phyloP scores from a whole-genome alignment of 2,113 vertebrate genomes.

The Eublepharis macularius region DNA sequence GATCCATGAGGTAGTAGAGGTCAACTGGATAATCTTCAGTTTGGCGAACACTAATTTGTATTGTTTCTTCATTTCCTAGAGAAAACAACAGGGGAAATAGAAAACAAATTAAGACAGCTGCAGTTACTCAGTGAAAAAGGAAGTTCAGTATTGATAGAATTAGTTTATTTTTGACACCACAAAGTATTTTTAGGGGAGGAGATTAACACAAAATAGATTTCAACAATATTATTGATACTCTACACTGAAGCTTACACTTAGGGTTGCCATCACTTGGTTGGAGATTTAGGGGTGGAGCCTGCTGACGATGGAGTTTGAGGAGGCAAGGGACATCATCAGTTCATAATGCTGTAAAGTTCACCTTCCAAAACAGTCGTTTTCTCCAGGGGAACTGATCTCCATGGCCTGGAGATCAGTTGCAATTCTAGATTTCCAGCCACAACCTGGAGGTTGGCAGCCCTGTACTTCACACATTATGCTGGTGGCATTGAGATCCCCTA shows the following conservation, averaged over 20 bases:
- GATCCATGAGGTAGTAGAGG: conserved; percentile 98
- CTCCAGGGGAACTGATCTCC: too few species aligned
- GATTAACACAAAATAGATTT: background rate
- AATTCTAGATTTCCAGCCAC: too few species aligned
- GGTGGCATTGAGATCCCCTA: background rate
- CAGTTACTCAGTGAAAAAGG: background rate
- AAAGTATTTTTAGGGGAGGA: too few species aligned
- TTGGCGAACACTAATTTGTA: conserved; percentile 90
- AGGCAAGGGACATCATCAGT: too few species aligned
- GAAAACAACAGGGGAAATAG: conserved; percentile 26
- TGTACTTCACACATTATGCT: background rate
- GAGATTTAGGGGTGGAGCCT: too few species aligned
- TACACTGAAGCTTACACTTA: background rate
- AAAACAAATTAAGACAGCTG: conserved; percentile 32
- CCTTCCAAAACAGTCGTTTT: too few species aligned
- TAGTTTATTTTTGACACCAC: background rate
- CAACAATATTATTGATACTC: background rate
- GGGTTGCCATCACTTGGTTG: too few species aligned
- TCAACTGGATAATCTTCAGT: conserved; percentile 95
- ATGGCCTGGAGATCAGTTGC: too few species aligned
- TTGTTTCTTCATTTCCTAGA: conserved; percentile 83
- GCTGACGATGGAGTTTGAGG: too few species aligned
- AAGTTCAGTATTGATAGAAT: background rate
- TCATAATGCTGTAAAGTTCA: too few species aligned
- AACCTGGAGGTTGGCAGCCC: too few species aligned